Percentiles rank a stretch among this genome's conserved stretches.
phyloP scores from a whole-genome alignment of 2,888 invertebrate genomes.

The Coronaproctus castanopsis region DNA sequence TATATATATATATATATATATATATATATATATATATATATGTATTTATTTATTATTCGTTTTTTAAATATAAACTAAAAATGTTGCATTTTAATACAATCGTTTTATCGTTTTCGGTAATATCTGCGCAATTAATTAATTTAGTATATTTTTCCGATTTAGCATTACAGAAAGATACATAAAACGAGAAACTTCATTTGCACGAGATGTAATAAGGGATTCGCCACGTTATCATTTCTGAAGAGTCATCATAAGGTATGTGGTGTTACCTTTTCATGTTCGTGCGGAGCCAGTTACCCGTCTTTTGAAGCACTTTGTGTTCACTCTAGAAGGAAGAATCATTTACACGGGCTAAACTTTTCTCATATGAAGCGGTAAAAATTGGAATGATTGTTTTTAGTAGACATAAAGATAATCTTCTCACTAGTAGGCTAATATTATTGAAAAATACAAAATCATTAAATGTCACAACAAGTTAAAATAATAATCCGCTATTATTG shows the following conservation, averaged over 20 bases:
- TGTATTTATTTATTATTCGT: too few species aligned
- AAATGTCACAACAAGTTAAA: too few species aligned
- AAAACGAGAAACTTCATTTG: conserved; percentile 12
- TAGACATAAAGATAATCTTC: conserved; percentile 8
- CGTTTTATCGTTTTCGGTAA: too few species aligned
- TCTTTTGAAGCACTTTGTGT: conserved; percentile 14
- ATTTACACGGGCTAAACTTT: conserved; percentile 7
- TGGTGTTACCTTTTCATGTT: conserved; percentile 14
- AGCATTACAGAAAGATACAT: conserved; percentile 16
- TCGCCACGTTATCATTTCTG: conserved; percentile 12
- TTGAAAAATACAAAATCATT: not conserved
- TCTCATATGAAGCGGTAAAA: conserved; percentile 9
- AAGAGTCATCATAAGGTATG: conserved; percentile 12
- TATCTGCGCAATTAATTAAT: too few species aligned
- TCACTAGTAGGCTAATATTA: not conserved
- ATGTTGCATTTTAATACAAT: too few species aligned
- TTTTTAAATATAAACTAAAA: too few species aligned
- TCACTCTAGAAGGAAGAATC: conserved; percentile 11
- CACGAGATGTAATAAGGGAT: conserved; percentile 12
- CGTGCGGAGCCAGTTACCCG: conserved; percentile 13
- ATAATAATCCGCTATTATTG: too few species aligned
- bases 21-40: too few species aligned
- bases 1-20: too few species aligned
- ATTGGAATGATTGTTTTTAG: not conserved
- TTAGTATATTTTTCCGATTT: too few species aligned